Evolutionary conservation across 2,888 invertebrate genomes (phyloP), one percentile per base, ranked within the genome.

Genomic region (Sinodicranocentrus sp.): DNA sequence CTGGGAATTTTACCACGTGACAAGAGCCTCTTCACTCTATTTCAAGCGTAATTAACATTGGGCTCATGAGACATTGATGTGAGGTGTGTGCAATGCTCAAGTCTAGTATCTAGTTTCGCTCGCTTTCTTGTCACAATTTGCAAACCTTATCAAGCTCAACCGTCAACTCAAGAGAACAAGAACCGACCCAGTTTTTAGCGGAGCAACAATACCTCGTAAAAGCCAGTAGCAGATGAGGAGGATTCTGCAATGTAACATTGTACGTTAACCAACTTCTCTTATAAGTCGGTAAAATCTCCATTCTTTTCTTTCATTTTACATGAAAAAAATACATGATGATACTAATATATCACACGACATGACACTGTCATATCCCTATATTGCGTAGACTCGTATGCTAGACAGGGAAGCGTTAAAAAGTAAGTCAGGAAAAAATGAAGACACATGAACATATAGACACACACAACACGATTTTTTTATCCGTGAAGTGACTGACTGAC

Each of bases 1-100:
- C 77, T 77, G 76, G 76, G 76, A 77, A 77, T 54, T 77, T 68
- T 77, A 76, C 59, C 67, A 68, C 77, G 77, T 68, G 77, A 77
- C 77, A 77, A 77, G 26, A 26, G 23, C n/a, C 63, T 5, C 17
- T 57, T 21, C 17, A 65, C 13, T 33, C 13, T 26, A 28, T n/a
- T 25, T 25, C 23, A 6, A 6, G 10, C 33, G 33, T 3, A 33
- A 3, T 3, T 3, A 33, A 3, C 5, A 10, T 10, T 33, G 3
- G 33, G 33, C 33, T 10, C n/a, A n/a, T n/a, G n/a, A n/a, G n/a
- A n/a, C n/a, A n/a, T n/a, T n/a, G n/a, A n/a, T n/a, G n/a, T n/a
- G n/a, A n/a, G n/a, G n/a, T n/a, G n/a, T n/a, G n/a, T n/a, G n/a
- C n/a, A n/a, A n/a, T n/a, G n/a, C n/a, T n/a, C n/a, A n/a, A n/a